phyloP scores from a whole-genome alignment of 2,888 invertebrate genomes.

The Mythimna ferrago region DNA sequence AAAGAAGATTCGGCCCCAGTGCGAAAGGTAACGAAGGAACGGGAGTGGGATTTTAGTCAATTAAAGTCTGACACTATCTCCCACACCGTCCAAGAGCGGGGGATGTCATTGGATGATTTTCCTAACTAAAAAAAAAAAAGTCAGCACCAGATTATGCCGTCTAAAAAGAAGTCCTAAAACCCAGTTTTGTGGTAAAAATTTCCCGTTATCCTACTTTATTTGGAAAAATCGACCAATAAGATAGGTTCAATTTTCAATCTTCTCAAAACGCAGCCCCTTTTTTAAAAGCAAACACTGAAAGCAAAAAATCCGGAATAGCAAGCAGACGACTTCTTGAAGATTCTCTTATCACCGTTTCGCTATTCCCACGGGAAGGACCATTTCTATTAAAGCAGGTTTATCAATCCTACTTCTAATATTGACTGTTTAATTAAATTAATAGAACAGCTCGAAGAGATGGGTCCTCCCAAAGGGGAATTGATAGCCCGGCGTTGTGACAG shows the following conservation, averaged over 20 bases:
- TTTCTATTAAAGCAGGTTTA: constrained; percentile 23
- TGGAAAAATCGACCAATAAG: neutral
- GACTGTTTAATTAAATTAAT: constrained; percentile 34
- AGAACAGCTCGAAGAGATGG: constrained; percentile 36
- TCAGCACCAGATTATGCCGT: neutral
- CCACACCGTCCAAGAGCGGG: too few relatives aligned
- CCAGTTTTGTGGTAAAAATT: neutral
- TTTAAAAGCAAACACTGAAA: neutral
- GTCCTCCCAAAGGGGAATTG: constrained; percentile 37
- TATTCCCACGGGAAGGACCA: neutral
- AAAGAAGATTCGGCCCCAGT: too few relatives aligned
- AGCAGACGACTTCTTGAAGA: neutral
- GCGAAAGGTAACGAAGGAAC: too few relatives aligned
- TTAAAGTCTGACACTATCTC: too few relatives aligned
- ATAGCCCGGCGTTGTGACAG: constrained; percentile 30
- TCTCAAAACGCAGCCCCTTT: neutral
- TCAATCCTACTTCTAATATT: constrained; percentile 13
- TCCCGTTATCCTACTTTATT: neutral
- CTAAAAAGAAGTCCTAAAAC: neutral
- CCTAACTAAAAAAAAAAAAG: too few relatives aligned
- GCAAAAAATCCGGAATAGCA: neutral
- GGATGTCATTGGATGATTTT: too few relatives aligned
- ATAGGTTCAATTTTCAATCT: neutral
- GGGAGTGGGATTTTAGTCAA: too few relatives aligned
- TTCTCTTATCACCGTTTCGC: neutral